Evolutionary conservation across 2,797 vertebrate species (phyloP).

Genomic region (Hydrolagus colliei): DNA sequence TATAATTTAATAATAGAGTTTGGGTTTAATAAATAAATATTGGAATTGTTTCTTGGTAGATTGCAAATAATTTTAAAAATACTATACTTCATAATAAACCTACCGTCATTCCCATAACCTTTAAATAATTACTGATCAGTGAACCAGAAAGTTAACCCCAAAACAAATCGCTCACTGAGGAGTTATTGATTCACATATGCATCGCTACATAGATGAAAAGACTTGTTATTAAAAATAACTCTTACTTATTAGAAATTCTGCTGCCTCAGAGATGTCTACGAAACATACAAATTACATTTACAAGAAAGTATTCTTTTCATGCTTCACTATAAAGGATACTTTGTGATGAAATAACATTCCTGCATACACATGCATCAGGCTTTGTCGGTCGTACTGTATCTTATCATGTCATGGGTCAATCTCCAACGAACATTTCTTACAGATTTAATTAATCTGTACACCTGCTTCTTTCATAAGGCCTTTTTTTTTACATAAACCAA

Average conservation of each 20-base stretch:
- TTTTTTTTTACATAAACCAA: constrained; percentile 23
- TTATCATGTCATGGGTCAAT: constrained; percentile 27
- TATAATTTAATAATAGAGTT: neutral
- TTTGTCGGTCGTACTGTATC: neutral
- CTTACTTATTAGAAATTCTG: constrained; percentile 8
- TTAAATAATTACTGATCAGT: neutral
- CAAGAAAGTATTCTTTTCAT: neutral
- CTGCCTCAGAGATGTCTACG: neutral
- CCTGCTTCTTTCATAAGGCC: constrained; percentile 32
- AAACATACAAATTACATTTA: neutral
- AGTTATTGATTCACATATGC: neutral
- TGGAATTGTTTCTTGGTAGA: neutral
- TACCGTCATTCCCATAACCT: neutral
- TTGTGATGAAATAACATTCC: neutral
- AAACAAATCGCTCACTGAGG: neutral
- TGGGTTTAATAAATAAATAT: neutral
- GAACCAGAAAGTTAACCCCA: neutral
- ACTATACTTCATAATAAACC: neutral
- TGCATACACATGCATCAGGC: neutral
- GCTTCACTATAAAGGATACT: neutral
- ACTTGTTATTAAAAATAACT: constrained; percentile 8
- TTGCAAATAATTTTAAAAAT: neutral
- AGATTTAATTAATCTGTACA: constrained; percentile 38
- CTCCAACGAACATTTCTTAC: constrained; percentile 32
- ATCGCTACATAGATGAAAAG: neutral